These are phyloP conservation scores for Heteronetta atricapilla DNA, from an alignment of 2,113 vertebrate species.

Conservation along the genomic window DNA sequence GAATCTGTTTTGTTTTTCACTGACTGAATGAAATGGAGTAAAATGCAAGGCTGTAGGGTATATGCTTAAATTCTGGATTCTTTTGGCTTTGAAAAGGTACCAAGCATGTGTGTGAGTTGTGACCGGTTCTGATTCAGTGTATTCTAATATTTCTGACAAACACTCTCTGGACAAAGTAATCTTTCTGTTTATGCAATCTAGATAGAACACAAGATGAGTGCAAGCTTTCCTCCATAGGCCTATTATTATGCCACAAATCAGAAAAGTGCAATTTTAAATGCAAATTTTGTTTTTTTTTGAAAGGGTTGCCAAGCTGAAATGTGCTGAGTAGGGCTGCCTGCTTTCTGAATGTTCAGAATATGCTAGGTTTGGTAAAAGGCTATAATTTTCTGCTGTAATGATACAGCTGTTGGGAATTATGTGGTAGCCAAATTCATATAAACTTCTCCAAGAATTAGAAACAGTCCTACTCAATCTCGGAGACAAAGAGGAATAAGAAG, in stretches of 20 bases:
- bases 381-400: constrained; percentile 42
- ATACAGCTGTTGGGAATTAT: constrained; percentile 19
- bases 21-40: not conserved
- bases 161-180: not conserved
- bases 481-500: not conserved
- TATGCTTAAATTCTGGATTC: not conserved
- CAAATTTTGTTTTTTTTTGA: constrained; percentile 1
- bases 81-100: not conserved
- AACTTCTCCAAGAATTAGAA: not conserved
- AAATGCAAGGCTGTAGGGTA: accelerated
- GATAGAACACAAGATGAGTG: not conserved
- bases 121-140: not conserved
- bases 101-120: not conserved
- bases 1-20: not conserved
- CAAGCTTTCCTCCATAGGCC: not conserved
- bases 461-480: not conserved
- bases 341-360: constrained; percentile 3
- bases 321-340: not conserved
- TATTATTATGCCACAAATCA: not conserved
- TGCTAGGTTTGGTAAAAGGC: not conserved
- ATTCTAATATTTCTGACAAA: constrained; percentile 3
- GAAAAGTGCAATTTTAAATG: constrained; percentile 21
- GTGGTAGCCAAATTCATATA: not conserved
- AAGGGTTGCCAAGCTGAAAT: not conserved
- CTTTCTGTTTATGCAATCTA: not conserved